Evolutionary conservation across 1,140 invertebrate species (phyloP).

Genomic region (Pentalonia nigronervosa): DNA sequence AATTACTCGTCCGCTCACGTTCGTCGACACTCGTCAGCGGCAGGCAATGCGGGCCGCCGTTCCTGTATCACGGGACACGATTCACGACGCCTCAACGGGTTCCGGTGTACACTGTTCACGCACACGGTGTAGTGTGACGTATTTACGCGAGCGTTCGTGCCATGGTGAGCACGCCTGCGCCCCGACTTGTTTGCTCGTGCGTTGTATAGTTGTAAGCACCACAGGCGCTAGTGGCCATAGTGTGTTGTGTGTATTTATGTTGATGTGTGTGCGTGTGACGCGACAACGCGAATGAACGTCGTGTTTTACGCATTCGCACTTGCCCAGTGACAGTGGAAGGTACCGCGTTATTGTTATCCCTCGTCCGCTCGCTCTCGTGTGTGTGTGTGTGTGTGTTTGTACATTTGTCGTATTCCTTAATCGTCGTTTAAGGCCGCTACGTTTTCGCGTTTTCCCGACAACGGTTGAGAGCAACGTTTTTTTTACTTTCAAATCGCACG

Average conservation of each 20-base stretch:
- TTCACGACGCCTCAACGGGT: neutral
- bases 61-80: neutral
- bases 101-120: neutral
- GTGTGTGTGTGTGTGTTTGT: neutral
- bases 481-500: neutral
- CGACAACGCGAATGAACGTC: slow-evolving; percentile 41
- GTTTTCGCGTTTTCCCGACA: neutral
- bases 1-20: too few relatives aligned
- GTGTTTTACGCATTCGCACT: slow-evolving; percentile 27
- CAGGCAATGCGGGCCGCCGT: too few relatives aligned
- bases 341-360: neutral
- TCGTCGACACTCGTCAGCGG: too few relatives aligned
- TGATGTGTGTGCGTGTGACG: slow-evolving; percentile 41
- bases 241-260: slow-evolving; percentile 13
- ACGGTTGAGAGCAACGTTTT: neutral
- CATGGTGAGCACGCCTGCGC: neutral
- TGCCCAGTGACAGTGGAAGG: neutral
- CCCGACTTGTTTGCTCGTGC: neutral
- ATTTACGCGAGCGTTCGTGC: neutral
- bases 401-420: too few relatives aligned
- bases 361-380: too few relatives aligned
- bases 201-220: neutral
- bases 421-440: neutral
- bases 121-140: neutral
- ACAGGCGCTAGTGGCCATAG: neutral